A percentile compares a stretch with the other conserved stretches of the same genome.
Evolutionary conservation across 2,888 invertebrate species (phyloP).

Genomic region (Petrolisthes manimaculis): DNA sequence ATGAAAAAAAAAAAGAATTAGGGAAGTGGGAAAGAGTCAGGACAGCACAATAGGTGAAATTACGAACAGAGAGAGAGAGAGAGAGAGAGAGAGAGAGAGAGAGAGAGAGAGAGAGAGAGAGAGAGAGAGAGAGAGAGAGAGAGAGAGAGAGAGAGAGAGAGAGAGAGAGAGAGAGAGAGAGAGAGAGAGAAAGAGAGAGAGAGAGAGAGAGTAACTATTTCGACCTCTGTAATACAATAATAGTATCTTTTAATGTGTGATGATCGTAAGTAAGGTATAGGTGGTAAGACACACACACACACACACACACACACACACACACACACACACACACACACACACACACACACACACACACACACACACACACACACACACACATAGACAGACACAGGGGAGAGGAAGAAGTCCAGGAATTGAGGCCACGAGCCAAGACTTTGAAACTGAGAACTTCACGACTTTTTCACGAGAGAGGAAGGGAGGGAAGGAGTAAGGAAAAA

Average conservation of each 20-base stretch:
- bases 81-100: slow-evolving; percentile 2
- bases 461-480: neutral
- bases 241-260: too few relatives aligned
- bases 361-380: slow-evolving; percentile 1
- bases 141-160: neutral
- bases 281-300: neutral
- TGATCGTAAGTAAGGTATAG: too few relatives aligned
- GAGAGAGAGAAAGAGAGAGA: too few relatives aligned
- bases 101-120: neutral
- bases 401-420: too few relatives aligned
- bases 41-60: neutral
- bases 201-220: too few relatives aligned
- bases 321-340: neutral
- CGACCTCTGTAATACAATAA: too few relatives aligned
- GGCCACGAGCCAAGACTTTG: neutral
- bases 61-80: neutral
- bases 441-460: neutral
- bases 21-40: neutral
- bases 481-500: neutral
- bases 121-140: too few relatives aligned
- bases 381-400: neutral
- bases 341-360: slow-evolving; percentile 1
- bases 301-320: neutral
- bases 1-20: neutral
- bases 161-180: neutral